phyloP scores from a whole-genome alignment of 1,140 invertebrate species.

The Berghia stephanieae region DNA sequence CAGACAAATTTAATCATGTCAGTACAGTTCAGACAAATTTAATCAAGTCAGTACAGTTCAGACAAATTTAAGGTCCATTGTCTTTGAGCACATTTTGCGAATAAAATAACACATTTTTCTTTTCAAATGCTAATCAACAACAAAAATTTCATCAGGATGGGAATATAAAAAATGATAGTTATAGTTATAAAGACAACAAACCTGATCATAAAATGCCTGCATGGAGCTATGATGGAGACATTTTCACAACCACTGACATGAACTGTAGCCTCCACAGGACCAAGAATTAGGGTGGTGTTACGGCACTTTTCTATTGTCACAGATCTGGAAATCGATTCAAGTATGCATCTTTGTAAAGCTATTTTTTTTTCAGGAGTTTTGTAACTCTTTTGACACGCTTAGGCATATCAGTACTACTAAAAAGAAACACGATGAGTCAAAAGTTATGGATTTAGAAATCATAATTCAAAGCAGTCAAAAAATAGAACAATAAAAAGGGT shows the following conservation, averaged over 20 bases:
- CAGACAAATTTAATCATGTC: slow-evolving; percentile 10
- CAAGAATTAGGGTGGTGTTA: slow-evolving; percentile 63
- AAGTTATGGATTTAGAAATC: too few species aligned
- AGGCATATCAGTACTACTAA: too few species aligned
- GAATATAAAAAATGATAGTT: neutral
- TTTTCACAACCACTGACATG: slow-evolving; percentile 64
- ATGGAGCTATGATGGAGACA: slow-evolving; percentile 59
- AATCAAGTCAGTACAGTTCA: too few species aligned
- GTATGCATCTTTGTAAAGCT: neutral
- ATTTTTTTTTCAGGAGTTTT: neutral
- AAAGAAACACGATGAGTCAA: too few species aligned
- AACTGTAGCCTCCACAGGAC: slow-evolving; percentile 63
- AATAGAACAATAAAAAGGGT: too few species aligned
- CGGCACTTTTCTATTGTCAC: slow-evolving; percentile 67
- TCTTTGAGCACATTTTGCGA: too few species aligned
- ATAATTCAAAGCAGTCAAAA: too few species aligned
- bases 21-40: too few species aligned
- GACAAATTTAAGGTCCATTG: too few species aligned
- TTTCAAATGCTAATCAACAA: neutral
- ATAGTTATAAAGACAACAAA: too few species aligned
- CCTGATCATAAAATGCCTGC: slow-evolving; percentile 61
- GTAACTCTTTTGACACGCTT: too few species aligned
- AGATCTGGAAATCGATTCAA: slow-evolving; percentile 48
- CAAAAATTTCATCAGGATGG: neutral
- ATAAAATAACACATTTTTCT: neutral